Evolutionary conservation across 2,797 vertebrate genomes (phyloP).

Genomic region (Pseudopleuronectes americanus): DNA sequence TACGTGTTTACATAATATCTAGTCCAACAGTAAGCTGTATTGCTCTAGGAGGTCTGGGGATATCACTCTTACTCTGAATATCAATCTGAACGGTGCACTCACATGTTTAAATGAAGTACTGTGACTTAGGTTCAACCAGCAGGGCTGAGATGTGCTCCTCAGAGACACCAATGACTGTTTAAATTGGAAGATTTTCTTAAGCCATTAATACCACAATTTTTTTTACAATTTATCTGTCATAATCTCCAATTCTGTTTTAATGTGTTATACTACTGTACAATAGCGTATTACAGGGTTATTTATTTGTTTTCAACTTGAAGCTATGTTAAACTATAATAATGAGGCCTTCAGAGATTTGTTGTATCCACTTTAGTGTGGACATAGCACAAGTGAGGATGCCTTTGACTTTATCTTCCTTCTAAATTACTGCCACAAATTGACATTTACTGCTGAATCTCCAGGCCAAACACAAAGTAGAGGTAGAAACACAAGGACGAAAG

Average conservation of each 20-base stretch:
- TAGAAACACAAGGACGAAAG: not conserved
- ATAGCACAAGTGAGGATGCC: not conserved
- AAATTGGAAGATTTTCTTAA: no score
- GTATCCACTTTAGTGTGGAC: no score
- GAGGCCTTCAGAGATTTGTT: not conserved
- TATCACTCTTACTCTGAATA: conserved; percentile 13
- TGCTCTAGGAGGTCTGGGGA: not conserved
- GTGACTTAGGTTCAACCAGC: not conserved
- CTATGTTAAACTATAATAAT: not conserved
- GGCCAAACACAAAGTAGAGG: not conserved
- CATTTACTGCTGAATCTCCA: not conserved
- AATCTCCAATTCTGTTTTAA: no score
- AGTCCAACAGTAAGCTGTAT: no score
- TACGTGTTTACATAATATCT: conserved; percentile 9
- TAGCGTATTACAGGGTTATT: not conserved
- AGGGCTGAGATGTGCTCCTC: not conserved
- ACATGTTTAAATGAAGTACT: not conserved
- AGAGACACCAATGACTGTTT: not conserved
- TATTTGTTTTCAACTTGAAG: not conserved
- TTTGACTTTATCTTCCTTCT: not conserved
- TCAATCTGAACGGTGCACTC: conserved; percentile 1
- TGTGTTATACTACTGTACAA: not conserved
- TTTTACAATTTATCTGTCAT: no score
- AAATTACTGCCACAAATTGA: not conserved
- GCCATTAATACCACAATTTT: no score